Base-by-base conservation (phyloP, 2,113 vertebrate genomes). In the Entelurus aequoreus region DNA sequence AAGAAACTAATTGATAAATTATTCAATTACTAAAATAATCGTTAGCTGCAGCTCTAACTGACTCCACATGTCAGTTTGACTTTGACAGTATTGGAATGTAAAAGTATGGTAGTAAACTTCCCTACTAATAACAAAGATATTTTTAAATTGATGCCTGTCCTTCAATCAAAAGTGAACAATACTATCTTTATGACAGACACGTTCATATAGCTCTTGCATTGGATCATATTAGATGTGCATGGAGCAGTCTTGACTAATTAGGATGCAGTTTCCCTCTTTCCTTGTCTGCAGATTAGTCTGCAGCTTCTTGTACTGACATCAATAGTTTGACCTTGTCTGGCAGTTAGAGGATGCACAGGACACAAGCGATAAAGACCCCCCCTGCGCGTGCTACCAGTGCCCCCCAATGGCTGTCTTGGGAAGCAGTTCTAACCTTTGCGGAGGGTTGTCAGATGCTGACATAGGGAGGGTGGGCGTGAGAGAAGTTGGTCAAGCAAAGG, bases 401-500 rank as follows among this genome's bases (percentile, higher is more conserved):
- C 68, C 69, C 74, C 76, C 62, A 72, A 77, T 75, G 75, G 78
- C 63, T 40, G 63, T 37, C 28, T 56, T 46, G 35, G 51, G 77
- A 75, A 71, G 62, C 71, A 76, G 71, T 60, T 72, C 50, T 86
- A 77, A 83, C 82, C 81, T 84, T 75, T 76, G 42, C 53, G 62
- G 68, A 59, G 80, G 72, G 68, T 53, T 68, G 67, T 71, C 62
- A 69, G 68, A 19, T 64, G 57, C 11, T 77, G 74, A 75, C 70
- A 72, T 56, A 55, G 62, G n/a, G n/a, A 40, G 21, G 6, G 51
- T 35, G 21, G 11, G 12, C 12, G 51, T 21, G 21, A 65, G 68
- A 76, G 65, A 69, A 75, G 79, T 72, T 80, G 78, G 63, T 79
- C 74, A 68, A 72, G 72, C 76, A 84, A 81, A 80, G 80, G 73